Conservation (phyloP, 1,140 invertebrate species). For the Bombus sylvicola region DNA sequence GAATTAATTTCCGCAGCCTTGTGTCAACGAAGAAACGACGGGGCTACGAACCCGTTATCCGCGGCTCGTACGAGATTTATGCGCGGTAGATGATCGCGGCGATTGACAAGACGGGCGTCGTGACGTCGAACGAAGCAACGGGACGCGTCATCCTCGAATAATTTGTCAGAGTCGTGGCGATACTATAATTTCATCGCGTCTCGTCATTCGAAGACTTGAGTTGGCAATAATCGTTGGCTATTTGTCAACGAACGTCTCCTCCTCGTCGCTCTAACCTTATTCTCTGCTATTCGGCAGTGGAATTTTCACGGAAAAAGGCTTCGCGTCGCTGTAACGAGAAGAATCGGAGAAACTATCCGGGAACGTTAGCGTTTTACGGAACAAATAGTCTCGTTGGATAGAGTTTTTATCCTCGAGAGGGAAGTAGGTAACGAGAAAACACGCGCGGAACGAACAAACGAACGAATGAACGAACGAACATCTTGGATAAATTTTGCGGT, state of each 20-base stretch:
- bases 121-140: not conserved
- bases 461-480: no score
- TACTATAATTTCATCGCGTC: conserved; percentile 54
- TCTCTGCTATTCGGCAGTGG: no score
- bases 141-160: conserved; percentile 63
- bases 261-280: not conserved
- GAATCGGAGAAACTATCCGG: no score
- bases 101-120: conserved; percentile 18
- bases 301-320: not conserved
- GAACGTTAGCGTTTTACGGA: no score
- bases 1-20: conserved; percentile 8
- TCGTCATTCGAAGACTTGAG: conserved; percentile 27
- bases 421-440: no score
- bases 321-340: no score
- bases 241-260: conserved; percentile 43
- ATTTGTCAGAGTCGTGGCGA: conserved; percentile 51
- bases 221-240: conserved; percentile 55
- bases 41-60: not conserved
- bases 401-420: not conserved
- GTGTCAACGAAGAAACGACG: not conserved
- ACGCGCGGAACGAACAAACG: no score
- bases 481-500: conserved; percentile 4
- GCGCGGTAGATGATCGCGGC: not conserved
- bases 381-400: no score
- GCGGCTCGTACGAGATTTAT: conserved; percentile 14